phyloP scores from a whole-genome alignment of 2,888 invertebrate genomes.

The Strigamia crassipes region DNA sequence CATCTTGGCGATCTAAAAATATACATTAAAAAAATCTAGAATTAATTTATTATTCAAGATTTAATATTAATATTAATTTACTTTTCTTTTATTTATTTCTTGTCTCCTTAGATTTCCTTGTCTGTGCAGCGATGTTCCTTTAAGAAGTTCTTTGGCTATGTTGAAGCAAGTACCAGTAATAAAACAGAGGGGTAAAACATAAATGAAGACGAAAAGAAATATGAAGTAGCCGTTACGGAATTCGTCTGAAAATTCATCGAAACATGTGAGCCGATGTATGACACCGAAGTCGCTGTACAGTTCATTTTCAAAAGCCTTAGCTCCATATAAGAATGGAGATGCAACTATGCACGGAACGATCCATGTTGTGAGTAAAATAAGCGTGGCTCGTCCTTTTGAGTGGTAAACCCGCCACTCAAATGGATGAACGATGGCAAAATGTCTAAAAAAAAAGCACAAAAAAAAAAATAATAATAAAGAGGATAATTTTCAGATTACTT shows the following conservation, averaged over 20 bases:
- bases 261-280: slow-evolving; percentile 59
- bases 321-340: slow-evolving; percentile 55
- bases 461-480: background rate
- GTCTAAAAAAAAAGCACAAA: slow-evolving; percentile 55
- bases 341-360: slow-evolving; percentile 57
- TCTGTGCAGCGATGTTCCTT: slow-evolving; percentile 54
- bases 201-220: slow-evolving; percentile 59
- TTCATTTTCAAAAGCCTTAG: slow-evolving; percentile 51
- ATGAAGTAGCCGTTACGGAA: slow-evolving; percentile 59
- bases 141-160: slow-evolving; percentile 55
- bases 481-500: background rate
- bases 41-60: background rate
- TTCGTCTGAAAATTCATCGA: slow-evolving; percentile 58
- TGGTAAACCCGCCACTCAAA: slow-evolving; percentile 58
- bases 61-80: slow-evolving; percentile 48
- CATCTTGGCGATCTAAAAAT: slow-evolving; percentile 61
- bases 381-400: slow-evolving; percentile 57
- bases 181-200: slow-evolving; percentile 58
- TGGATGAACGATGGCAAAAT: slow-evolving; percentile 61
- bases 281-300: slow-evolving; percentile 58
- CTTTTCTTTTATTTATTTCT: slow-evolving; percentile 56
- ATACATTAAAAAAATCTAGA: slow-evolving; percentile 47
- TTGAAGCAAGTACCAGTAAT: slow-evolving; percentile 56
- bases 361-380: slow-evolving; percentile 60
- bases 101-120: slow-evolving; percentile 53